phyloP scores from a whole-genome alignment of 2,888 invertebrate genomes.

The Papilio protenor region DNA sequence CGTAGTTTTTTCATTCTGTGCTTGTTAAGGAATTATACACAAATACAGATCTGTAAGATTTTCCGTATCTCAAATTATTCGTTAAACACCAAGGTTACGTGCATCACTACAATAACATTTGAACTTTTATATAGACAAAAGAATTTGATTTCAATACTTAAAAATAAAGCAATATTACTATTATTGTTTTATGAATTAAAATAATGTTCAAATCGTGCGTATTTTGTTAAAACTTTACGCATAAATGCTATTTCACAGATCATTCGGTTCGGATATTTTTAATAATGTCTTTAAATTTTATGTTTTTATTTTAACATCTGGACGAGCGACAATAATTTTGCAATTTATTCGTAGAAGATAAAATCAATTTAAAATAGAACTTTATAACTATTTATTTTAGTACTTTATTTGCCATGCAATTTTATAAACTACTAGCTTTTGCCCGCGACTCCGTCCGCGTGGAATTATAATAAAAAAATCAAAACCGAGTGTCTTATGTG shows the following conservation, averaged over 20 bases:
- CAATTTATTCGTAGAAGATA: not conserved
- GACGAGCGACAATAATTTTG: not conserved
- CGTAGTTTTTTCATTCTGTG: not conserved
- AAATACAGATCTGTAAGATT: not conserved
- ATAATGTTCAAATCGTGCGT: conserved; percentile 30
- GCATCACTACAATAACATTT: conserved; percentile 1
- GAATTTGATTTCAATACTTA: not conserved
- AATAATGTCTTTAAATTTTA: too few relatives aligned
- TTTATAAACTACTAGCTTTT: too few relatives aligned
- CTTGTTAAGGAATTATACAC: not conserved
- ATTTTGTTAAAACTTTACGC: conserved; percentile 16
- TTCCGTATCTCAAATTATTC: not conserved
- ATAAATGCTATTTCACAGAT: conserved; percentile 2
- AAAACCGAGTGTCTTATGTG: too few relatives aligned
- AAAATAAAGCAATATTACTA: conserved; percentile 8
- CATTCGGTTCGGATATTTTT: not conserved
- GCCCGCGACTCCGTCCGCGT: too few relatives aligned
- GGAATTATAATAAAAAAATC: too few relatives aligned
- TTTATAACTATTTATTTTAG: not conserved
- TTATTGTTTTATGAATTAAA: conserved; percentile 12
- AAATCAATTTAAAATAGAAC: conserved; percentile 2
- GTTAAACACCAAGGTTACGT: conserved; percentile 1
- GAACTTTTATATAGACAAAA: conserved; percentile 9
- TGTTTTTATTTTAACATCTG: too few relatives aligned
- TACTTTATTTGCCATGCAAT: too few relatives aligned